Base-by-base conservation (phyloP, 2,888 invertebrate species). In the Scelioninae gen. 2 region DNA sequence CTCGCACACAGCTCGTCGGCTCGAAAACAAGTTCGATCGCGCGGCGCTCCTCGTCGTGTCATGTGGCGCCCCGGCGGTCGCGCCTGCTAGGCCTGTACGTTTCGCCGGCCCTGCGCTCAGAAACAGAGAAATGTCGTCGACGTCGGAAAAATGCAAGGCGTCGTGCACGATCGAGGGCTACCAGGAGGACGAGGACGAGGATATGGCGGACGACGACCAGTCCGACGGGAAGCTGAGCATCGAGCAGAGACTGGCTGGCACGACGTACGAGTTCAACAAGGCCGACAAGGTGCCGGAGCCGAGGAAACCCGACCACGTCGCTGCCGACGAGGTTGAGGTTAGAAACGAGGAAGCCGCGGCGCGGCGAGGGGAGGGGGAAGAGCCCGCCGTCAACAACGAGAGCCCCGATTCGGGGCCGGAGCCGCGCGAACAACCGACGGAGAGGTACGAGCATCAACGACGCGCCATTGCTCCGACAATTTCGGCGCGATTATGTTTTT, bases 181-280 rank as follows among this genome's bases (percentile, higher is more conserved):
- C 72, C 81, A 77, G 61, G 79, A 79, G 53, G 81, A 79, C 60
- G 81, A 81, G 70, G 81, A 81, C 45, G 83, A 81, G 75, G 81
- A 79, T 63, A 79, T 79, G 76, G 76, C 80, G 60, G 78, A 77
- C 58, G 76, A 77, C 53, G 74, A 75, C 10, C 77, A 75, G 53
- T 78, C 73, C 73, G 80, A 82, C 67, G 82, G 83, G 68, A 84
- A 84, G 73, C 79, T 85, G 65, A 84, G 83, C 74, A 85, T 86
- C 53, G 82, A 85, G 71, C 82, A 85, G 73, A 86, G 86, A 41
- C 79, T 86, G 22, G 84, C 85, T 39, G 82, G 85, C 41, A 86
- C 86, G 86, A 86, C 85, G 4, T 85, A 83, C 70, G 85, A 86
- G 57, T 86, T 86, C 63, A 86, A 86, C 76, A 85, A 81, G 45